Evolutionary conservation across 2,888 invertebrate species (phyloP), one percentile per base, ranked within the genome.

Genomic region (Uropetala carovei): DNA sequence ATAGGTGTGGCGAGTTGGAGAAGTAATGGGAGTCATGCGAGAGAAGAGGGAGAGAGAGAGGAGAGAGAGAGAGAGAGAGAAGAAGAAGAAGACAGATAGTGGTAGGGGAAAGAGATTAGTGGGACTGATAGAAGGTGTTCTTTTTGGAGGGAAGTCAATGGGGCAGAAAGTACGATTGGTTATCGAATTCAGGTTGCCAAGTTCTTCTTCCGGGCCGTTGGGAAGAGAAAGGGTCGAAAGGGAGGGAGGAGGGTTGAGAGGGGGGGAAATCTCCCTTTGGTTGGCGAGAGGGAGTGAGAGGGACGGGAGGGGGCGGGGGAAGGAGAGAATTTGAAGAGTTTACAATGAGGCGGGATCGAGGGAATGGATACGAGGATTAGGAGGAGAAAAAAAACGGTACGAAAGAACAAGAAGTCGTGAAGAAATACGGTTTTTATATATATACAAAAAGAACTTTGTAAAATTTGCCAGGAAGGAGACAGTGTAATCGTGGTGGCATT

Each of bases 121-220:
- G 27, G 75, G 75, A 75, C 22, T 75, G 75, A 75, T 75, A 75
- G 75, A 75, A 75, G 75, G 75, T 75, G 75, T 75, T 75, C 75
- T 75, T 75, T n/a, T 27, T 75, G 8, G 75, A 75, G 75, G 18
- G 75, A 75, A 75, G 75, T 75, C 75, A 75, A 75, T 75, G 75
- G 75, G 75, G 75, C 75, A 75, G 75, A 75, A 75, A 75, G 75
- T 75, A 75, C 22, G 75, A 75, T 75, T 75, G 75, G 75, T 75
- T 75, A 75, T 75, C 75, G 75, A 75, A 75, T 75, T 75, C 75
- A 75, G 75, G 75, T 75, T 75, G 75, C 75, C 75, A 75, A 75
- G 75, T 75, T 75, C 75, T 75, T 75, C 75, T 75, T 75, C 75
- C 27, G 75, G 75, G 27, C 75, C 75, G 75, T 27, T 75, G 75